phyloP scores from a whole-genome alignment of 2,888 invertebrate genomes.

The Amphipyra berbera region DNA sequence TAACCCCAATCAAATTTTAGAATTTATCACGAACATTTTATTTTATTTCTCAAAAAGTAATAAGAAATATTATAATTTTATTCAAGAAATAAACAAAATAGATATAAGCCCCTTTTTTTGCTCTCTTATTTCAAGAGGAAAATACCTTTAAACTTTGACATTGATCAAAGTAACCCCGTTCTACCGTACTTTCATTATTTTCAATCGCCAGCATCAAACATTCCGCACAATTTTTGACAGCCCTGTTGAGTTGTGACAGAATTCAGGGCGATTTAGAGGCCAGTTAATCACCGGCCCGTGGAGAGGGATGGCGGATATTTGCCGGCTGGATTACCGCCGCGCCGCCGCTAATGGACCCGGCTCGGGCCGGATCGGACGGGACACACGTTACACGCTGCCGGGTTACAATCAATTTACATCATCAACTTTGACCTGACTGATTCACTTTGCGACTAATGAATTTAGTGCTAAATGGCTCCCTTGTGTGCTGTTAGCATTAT shows the following conservation, averaged over 20 bases:
- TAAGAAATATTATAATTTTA: no score
- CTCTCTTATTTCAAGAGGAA: no score
- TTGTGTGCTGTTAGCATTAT: neutral
- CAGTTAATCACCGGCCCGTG: conserved; percentile 73
- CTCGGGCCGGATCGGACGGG: conserved; percentile 12
- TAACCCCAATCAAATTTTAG: no score
- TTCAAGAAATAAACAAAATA: no score
- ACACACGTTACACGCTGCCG: conserved; percentile 17
- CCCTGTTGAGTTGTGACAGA: conserved; percentile 57
- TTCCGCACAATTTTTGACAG: conserved; percentile 8
- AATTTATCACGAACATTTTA: no score
- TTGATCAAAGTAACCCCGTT: no score
- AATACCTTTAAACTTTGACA: no score
- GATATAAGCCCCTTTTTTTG: no score
- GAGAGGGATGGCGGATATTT: conserved; percentile 73
- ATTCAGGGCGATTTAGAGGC: conserved; percentile 63
- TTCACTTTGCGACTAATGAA: conserved; percentile 46
- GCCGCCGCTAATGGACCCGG: conserved; percentile 66
- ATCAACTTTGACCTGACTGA: conserved; percentile 51
- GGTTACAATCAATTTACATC: conserved; percentile 73
- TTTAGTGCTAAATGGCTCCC: conserved; percentile 11
- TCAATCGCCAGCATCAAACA: neutral
- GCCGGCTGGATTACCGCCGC: conserved; percentile 70
- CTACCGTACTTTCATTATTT: neutral
- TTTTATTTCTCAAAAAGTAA: no score